Evolutionary conservation across 1,140 invertebrate species (phyloP).

Genomic region (Gyrodactylus bullatarudis): DNA sequence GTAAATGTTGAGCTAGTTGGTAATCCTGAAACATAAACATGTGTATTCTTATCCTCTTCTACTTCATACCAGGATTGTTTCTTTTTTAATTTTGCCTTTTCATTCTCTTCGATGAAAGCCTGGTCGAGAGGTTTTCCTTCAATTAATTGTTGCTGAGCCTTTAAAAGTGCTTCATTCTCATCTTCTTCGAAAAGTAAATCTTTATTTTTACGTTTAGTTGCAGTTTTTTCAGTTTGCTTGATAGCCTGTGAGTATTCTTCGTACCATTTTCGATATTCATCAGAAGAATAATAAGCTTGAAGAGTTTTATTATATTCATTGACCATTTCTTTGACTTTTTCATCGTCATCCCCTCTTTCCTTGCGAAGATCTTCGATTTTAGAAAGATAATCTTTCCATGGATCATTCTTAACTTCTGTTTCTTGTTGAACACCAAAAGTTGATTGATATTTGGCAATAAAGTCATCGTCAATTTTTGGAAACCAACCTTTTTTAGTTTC

Average conservation of each 20-base stretch:
- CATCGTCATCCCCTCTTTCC: background rate
- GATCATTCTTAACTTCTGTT: background rate
- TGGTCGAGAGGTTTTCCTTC: background rate
- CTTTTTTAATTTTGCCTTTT: constrained; percentile 13
- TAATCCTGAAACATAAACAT: constrained; percentile 85
- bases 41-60: constrained; percentile 60
- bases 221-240: background rate
- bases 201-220: background rate
- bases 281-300: background rate
- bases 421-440: background rate
- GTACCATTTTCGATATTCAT: background rate
- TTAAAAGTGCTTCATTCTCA: background rate
- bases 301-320: background rate
- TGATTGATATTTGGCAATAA: constrained; percentile 70
- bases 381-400: background rate
- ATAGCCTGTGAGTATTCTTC: background rate
- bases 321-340: background rate
- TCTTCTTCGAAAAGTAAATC: background rate
- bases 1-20: constrained; percentile 52
- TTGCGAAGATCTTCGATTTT: background rate
- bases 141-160: background rate
- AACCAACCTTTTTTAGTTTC: constrained; percentile 58
- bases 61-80: constrained; percentile 46
- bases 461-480: constrained; percentile 80
- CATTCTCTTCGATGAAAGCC: background rate